A percentile compares a stretch with the other conserved stretches of the same genome.
Conservation (phyloP, 2,888 invertebrate genomes). For the Drosophila setosimentum region DNA sequence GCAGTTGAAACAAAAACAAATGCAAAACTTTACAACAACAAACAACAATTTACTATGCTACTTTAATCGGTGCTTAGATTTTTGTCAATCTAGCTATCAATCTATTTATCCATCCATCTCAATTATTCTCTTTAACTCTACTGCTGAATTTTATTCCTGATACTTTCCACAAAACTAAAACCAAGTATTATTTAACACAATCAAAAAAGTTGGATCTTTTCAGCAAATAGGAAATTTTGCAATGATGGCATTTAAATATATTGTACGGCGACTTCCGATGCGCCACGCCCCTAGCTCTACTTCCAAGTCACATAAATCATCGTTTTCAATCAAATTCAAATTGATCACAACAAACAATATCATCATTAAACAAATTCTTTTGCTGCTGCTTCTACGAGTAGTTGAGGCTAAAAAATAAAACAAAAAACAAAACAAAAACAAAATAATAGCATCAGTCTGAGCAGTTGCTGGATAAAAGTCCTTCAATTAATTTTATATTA, state of each 20-base stretch:
- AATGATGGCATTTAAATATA: slow-evolving; percentile 74
- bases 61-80: slow-evolving; percentile 69
- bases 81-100: slow-evolving; percentile 22
- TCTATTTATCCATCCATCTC: slow-evolving; percentile 13
- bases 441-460: slow-evolving; percentile 1
- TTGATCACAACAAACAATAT: slow-evolving; percentile 25
- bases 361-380: slow-evolving; percentile 28
- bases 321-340: slow-evolving; percentile 19
- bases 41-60: slow-evolving; percentile 40
- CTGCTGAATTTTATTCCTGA: slow-evolving; percentile 69
- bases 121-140: slow-evolving; percentile 28
- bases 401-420: slow-evolving; percentile 52
- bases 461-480: slow-evolving; percentile 2
- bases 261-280: slow-evolving; percentile 36
- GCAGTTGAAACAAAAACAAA: slow-evolving; percentile 20
- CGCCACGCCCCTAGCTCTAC: slow-evolving; percentile 48
- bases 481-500: slow-evolving; percentile 18
- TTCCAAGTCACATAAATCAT: slow-evolving; percentile 64
- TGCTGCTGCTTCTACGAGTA: slow-evolving; percentile 53
- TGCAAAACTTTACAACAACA: slow-evolving; percentile 5
- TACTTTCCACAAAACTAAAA: slow-evolving; percentile 52
- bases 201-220: slow-evolving; percentile 59
- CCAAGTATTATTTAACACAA: slow-evolving; percentile 78
- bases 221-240: slow-evolving; percentile 56
- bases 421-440: neutral